A percentile compares a stretch with the other conserved stretches of the same genome.
Evolutionary conservation across 1,140 invertebrate species (phyloP).

Genomic region (Macrobrachium rosenbergii): DNA sequence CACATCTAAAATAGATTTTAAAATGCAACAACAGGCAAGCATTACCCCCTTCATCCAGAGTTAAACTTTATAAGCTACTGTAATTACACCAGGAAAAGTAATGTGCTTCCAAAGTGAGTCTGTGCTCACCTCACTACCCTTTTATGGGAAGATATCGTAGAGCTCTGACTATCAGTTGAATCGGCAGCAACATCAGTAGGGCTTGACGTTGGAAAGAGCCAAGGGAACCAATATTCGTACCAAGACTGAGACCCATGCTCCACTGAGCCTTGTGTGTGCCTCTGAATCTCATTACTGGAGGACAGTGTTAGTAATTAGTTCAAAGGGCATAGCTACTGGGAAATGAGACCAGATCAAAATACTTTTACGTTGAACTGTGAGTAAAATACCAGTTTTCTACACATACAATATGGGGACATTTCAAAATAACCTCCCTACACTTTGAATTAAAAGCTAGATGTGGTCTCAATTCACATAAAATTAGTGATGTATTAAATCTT

Average conservation of each 20-base stretch:
- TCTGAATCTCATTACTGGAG: conserved; percentile 39
- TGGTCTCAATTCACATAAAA: too few relatives aligned
- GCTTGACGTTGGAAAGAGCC: conserved; percentile 70
- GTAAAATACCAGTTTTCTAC: too few relatives aligned
- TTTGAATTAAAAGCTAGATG: too few relatives aligned
- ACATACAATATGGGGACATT: too few relatives aligned
- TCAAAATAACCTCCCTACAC: too few relatives aligned
- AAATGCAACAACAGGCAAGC: conserved; percentile 17
- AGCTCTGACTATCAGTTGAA: conserved; percentile 42
- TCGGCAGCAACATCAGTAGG: conserved; percentile 77
- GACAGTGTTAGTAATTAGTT: conserved; percentile 25
- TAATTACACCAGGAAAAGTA: neutral
- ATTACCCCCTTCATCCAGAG: conserved; percentile 4
- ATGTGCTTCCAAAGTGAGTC: conserved; percentile 34
- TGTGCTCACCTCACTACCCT: conserved; percentile 54
- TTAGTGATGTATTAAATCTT: too few relatives aligned
- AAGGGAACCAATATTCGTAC: conserved; percentile 65
- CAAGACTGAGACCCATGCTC: conserved; percentile 56
- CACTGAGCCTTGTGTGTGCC: conserved; percentile 9
- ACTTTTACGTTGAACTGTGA: too few relatives aligned
- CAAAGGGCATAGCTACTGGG: neutral
- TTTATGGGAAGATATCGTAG: conserved; percentile 30
- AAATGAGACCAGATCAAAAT: too few relatives aligned
- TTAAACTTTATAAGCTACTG: conserved; percentile 11
- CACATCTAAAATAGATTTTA: neutral